Evolutionary conservation across 2,797 vertebrate species (phyloP).

Genomic region (Paramormyrops hopkinsi): DNA sequence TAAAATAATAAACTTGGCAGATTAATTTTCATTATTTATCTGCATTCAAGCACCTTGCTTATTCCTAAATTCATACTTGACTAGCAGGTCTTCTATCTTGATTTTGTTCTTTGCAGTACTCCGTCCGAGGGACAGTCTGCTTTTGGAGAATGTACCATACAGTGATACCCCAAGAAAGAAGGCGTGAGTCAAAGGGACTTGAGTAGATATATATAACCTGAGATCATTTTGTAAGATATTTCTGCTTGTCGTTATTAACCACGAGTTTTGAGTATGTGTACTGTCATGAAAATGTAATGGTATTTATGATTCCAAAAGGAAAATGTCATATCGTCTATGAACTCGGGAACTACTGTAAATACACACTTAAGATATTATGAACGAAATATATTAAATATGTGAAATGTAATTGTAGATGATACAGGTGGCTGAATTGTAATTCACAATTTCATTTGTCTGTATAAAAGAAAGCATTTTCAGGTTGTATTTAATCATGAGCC

Average conservation of each 20-base stretch:
- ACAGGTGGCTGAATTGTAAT: neutral
- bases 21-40: neutral
- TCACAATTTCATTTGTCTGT: neutral
- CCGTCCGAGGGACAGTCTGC: slow-evolving; percentile 54
- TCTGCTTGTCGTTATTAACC: neutral
- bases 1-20: neutral
- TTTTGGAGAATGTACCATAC: slow-evolving; percentile 67
- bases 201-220: neutral
- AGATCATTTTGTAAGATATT: neutral
- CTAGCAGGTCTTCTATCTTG: neutral
- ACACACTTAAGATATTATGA: neutral
- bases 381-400: neutral
- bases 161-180: slow-evolving; percentile 59
- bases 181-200: slow-evolving; percentile 35
- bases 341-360: neutral
- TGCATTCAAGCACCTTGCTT: neutral
- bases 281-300: neutral
- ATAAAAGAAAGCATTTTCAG: neutral
- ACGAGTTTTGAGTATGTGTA: neutral
- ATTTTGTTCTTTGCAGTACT: slow-evolving; percentile 48
- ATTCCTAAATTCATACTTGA: neutral
- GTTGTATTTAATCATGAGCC: neutral
- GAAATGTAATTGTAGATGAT: neutral
- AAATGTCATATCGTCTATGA: neutral
- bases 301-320: neutral